These are phyloP conservation scores for Galagoides demidoff DNA, from an alignment of 2,797 vertebrate species.

Conservation along the genomic window DNA sequence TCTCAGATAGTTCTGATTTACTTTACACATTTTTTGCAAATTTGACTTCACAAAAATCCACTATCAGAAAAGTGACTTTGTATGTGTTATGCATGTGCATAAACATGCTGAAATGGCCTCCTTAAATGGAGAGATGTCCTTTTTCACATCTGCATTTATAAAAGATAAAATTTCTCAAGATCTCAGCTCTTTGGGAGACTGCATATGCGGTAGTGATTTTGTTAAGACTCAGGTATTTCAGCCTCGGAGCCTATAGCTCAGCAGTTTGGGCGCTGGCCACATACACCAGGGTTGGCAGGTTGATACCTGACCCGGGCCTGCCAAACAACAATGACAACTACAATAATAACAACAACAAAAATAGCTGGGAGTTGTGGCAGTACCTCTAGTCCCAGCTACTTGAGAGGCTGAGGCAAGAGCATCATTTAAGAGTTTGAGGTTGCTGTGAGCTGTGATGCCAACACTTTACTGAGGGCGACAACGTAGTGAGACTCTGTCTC, in stretches of 20 bases:
- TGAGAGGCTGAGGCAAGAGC: no score
- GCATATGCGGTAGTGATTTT: accelerated
- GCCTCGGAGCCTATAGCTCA: neutral
- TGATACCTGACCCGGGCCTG: neutral
- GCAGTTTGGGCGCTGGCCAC: no score
- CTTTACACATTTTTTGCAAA: neutral
- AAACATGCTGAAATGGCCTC: neutral
- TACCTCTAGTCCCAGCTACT: no score
- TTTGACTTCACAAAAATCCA: neutral
- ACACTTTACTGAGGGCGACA: no score
- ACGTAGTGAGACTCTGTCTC: no score
- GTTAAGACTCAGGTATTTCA: neutral
- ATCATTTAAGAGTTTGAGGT: no score
- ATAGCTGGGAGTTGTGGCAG: no score
- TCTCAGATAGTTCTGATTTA: neutral
- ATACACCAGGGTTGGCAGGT: neutral
- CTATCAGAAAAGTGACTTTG: neutral
- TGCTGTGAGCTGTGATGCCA: no score
- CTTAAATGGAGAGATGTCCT: neutral
- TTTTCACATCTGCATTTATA: neutral
- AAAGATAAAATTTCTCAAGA: neutral
- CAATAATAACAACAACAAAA: no score
- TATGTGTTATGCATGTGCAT: neutral
- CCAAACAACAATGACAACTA: no score
- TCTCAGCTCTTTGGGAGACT: neutral